Evolutionary conservation across 2,113 vertebrate genomes (phyloP).

Genomic region (Trachemys scripta): DNA sequence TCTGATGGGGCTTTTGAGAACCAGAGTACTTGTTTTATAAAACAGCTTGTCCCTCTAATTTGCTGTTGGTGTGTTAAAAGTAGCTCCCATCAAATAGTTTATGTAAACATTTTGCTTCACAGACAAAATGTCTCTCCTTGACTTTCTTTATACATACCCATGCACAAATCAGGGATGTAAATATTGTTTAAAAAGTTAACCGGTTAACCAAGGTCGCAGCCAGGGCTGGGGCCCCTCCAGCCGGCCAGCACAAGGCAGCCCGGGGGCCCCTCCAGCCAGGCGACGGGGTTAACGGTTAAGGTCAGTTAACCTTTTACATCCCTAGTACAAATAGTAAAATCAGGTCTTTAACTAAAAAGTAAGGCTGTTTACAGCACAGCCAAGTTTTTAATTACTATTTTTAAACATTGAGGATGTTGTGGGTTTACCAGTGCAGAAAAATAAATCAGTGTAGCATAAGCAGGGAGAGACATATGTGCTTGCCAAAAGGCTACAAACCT

Average conservation of each 20-base stretch:
- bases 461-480: background rate
- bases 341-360: slow-evolving; percentile 62
- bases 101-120: background rate
- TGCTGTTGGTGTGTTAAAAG: background rate
- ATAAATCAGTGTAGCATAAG: background rate
- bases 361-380: slow-evolving; percentile 11
- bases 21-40: background rate
- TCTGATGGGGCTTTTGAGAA: background rate
- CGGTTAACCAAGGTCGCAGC: no score
- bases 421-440: slow-evolving; percentile 34
- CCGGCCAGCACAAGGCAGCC: no score
- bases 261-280: no score
- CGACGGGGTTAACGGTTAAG: no score
- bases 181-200: no score
- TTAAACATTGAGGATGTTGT: slow-evolving; percentile 51
- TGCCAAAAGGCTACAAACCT: background rate
- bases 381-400: background rate
- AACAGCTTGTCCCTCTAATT: background rate
- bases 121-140: background rate
- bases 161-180: no score
- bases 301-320: no score
- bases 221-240: no score
- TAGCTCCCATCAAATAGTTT: background rate
- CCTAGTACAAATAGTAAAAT: slow-evolving; percentile 43
- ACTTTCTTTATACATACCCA: background rate